These are phyloP conservation scores for Pseudolycoriella hygida DNA, from an alignment of 2,888 invertebrate species.

Conservation along the genomic window DNA sequence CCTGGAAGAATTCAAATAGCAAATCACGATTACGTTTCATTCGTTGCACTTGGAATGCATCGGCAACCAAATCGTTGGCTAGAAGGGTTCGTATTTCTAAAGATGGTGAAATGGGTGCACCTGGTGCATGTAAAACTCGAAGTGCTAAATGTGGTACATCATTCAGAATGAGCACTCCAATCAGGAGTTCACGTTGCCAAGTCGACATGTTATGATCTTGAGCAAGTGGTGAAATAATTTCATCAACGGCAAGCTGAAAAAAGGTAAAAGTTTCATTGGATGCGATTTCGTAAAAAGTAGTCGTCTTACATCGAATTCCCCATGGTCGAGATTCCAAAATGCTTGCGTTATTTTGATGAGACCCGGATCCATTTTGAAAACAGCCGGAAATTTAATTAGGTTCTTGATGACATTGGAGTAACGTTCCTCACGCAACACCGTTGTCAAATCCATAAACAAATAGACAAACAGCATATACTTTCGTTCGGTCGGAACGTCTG, in stretches of 20 bases:
- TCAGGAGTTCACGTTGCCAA: slow-evolving; percentile 24
- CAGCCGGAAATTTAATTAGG: slow-evolving; percentile 61
- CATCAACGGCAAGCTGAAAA: slow-evolving; percentile 18
- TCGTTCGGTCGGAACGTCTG: slow-evolving; percentile 42
- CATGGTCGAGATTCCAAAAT: slow-evolving; percentile 80
- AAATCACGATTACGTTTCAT: slow-evolving; percentile 18
- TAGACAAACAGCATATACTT: slow-evolving; percentile 72
- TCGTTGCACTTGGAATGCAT: slow-evolving; percentile 26
- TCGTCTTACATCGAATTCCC: slow-evolving; percentile 52
- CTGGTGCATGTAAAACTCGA: slow-evolving; percentile 18
- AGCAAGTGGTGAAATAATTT: slow-evolving; percentile 21
- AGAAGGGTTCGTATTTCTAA: slow-evolving; percentile 21
- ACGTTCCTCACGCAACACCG: slow-evolving; percentile 42
- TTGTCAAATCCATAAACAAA: slow-evolving; percentile 62
- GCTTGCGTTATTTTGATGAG: slow-evolving; percentile 65
- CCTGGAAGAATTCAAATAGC: slow-evolving; percentile 20
- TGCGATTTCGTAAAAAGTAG: not conserved
- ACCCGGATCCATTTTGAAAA: slow-evolving; percentile 57
- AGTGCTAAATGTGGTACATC: slow-evolving; percentile 18
- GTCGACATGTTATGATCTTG: slow-evolving; percentile 15
- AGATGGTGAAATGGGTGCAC: slow-evolving; percentile 16
- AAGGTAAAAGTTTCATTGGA: not conserved
- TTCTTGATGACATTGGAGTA: slow-evolving; percentile 47
- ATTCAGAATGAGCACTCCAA: slow-evolving; percentile 19
- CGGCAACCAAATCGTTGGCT: slow-evolving; percentile 22